Base-by-base conservation (phyloP, 1,140 invertebrate species). In the Lordiphosa stackelbergi region DNA sequence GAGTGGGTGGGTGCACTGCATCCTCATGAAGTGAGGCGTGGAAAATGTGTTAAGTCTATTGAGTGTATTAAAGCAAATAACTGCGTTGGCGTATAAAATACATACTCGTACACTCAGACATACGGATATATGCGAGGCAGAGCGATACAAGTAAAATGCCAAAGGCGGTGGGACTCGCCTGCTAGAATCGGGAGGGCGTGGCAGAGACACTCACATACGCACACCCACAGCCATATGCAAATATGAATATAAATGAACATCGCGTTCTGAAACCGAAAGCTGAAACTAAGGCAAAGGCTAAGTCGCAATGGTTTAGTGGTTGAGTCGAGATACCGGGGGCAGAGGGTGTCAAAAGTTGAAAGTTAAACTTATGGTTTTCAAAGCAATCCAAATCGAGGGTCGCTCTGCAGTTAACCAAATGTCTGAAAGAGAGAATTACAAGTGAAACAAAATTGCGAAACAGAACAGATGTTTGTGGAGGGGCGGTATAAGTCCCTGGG, bases 11-110 rank as follows among this genome's bases (percentile, higher is more conserved):
- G n/a, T 6, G 11, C 9, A 38, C 24, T 11, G 58, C 36, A 40
- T 19, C 19, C 56, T 53, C 49, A 70, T 66, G 63, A 70, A 70
- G 63, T 63, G 56, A 73, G 77, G 63, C 68, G 63, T 83, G 68
- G 68, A 77, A 81, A 83, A 83, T 81, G 77, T 81, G 77, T 81
- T 81, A 81, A 81, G 77, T 81, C 77, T 83, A 81, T 81, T 81
- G 77, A 81, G 77, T 81, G 77, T 81, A 81, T 81, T 81, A 81
- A 83, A 83, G 77, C 77, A 81, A 83, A 83, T 83, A 83, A 83
- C 77, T 83, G 73, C 77, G 66, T 69, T 56, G 78, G 64, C 71
- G 71, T 68, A 81, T 81, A 69, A 81, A 81, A 81, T 79, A 79
- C 75, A 81, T 64, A 56, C 46, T 52, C 31, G 46, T 12, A 37